These are phyloP conservation scores for Heteropelma amictum DNA, from an alignment of 2,888 invertebrate species.

Conservation along the genomic window DNA sequence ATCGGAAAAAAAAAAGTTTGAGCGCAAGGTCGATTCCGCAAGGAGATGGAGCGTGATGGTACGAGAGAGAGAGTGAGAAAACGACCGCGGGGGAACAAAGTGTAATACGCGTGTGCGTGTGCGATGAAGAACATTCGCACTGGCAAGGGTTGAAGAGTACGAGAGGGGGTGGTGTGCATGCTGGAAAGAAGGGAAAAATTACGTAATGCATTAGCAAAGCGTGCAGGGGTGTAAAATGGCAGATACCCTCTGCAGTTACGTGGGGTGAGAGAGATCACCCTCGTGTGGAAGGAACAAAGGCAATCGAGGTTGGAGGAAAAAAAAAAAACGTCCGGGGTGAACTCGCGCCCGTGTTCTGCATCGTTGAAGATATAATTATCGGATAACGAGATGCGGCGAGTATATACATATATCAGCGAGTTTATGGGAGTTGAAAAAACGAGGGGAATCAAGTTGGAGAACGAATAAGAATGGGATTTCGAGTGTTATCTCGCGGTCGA, in stretches of 20 bases:
- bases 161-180: background rate
- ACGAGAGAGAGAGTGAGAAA: constrained; percentile 12
- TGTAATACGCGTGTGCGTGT: background rate
- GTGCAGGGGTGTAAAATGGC: background rate
- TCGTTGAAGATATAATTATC: too few relatives aligned
- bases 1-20: background rate
- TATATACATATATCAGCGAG: too few relatives aligned
- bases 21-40: constrained; percentile 30
- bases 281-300: background rate
- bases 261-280: background rate
- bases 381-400: too few relatives aligned
- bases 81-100: constrained; percentile 1
- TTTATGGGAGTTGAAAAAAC: too few relatives aligned
- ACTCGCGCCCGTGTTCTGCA: too few relatives aligned
- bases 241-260: background rate
- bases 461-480: too few relatives aligned
- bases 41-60: constrained; percentile 9
- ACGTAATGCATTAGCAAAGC: background rate
- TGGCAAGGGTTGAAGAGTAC: too few relatives aligned
- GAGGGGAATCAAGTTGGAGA: too few relatives aligned
- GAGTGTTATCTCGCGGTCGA: too few relatives aligned
- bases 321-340: background rate
- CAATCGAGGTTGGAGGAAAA: background rate
- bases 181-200: background rate
- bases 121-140: background rate